Conservation (phyloP, 2,888 invertebrate genomes). For the Maniola hyperantus region DNA sequence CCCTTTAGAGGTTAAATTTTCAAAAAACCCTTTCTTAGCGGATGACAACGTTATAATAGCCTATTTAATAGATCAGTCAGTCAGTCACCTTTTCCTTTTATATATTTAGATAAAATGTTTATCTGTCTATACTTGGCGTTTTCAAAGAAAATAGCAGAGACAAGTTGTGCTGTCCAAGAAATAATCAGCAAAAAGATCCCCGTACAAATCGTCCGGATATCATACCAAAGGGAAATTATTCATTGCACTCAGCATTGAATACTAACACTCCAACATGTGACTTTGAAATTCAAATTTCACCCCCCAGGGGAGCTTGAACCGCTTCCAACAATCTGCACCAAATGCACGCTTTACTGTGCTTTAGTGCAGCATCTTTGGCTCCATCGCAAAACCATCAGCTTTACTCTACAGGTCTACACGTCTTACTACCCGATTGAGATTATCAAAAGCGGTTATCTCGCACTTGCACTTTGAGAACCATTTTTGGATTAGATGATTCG, state of each 20-base stretch:
- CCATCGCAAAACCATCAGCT: constrained; percentile 36
- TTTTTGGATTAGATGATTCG: not conserved
- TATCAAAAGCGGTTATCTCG: not conserved
- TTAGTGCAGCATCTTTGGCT: constrained; percentile 32
- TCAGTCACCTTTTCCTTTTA: too few species aligned
- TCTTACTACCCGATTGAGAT: constrained; percentile 23
- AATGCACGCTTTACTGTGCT: constrained; percentile 32
- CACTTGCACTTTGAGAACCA: not conserved
- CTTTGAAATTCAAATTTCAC: constrained; percentile 28
- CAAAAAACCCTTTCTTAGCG: too few species aligned
- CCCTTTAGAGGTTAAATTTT: too few species aligned
- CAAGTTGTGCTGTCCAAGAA: not conserved
- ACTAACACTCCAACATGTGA: constrained; percentile 34
- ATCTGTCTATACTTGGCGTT: not conserved
- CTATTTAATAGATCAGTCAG: too few species aligned
- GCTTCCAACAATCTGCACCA: constrained; percentile 32
- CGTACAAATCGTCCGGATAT: constrained; percentile 23
- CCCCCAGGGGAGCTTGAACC: constrained; percentile 31
- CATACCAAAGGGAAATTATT: constrained; percentile 31
- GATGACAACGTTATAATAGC: too few species aligned
- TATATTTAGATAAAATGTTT: too few species aligned
- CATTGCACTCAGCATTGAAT: constrained; percentile 35
- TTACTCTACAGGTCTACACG: constrained; percentile 36
- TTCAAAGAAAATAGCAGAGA: not conserved
- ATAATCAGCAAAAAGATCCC: not conserved